phyloP scores from a whole-genome alignment of 2,113 vertebrate genomes.

The Ondatra zibethicus region DNA sequence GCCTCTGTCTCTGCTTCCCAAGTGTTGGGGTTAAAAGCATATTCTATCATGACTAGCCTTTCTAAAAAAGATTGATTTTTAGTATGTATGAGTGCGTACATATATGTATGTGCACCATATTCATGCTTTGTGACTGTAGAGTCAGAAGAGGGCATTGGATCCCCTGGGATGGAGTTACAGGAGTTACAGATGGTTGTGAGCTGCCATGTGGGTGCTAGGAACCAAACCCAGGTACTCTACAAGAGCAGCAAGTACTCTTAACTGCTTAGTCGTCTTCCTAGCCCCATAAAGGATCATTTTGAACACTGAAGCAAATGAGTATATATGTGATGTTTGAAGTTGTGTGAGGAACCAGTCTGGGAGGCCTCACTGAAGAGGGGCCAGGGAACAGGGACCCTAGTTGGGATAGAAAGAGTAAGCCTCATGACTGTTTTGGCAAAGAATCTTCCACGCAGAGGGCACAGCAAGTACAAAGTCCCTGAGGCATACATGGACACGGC shows the following conservation, averaged over 20 bases:
- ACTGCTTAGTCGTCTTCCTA: not conserved
- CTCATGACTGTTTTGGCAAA: not conserved
- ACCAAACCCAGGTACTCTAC: not conserved
- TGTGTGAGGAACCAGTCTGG: not conserved
- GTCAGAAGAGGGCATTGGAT: not conserved
- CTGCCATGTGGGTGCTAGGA: not conserved
- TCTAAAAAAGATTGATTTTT: not conserved
- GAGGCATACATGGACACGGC: not conserved
- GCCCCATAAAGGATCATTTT: not conserved
- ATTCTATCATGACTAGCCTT: not conserved
- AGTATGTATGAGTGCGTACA: not conserved
- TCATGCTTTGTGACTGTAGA: not conserved
- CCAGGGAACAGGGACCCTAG: not conserved
- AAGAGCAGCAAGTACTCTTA: not conserved
- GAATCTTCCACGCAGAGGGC: not conserved
- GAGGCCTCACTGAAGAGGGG: not conserved
- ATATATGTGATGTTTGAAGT: not conserved
- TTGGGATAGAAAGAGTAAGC: not conserved
- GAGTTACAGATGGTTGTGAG: not conserved
- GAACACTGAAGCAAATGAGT: not conserved
- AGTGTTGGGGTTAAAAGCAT: not conserved
- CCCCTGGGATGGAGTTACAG: not conserved
- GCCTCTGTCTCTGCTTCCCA: not conserved
- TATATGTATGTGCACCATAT: not conserved
- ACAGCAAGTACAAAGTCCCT: not conserved